A percentile compares a stretch with the other conserved stretches of the same genome.
phyloP scores from a whole-genome alignment of 2,888 invertebrate species.

The Caenorhabditis sp. region DNA sequence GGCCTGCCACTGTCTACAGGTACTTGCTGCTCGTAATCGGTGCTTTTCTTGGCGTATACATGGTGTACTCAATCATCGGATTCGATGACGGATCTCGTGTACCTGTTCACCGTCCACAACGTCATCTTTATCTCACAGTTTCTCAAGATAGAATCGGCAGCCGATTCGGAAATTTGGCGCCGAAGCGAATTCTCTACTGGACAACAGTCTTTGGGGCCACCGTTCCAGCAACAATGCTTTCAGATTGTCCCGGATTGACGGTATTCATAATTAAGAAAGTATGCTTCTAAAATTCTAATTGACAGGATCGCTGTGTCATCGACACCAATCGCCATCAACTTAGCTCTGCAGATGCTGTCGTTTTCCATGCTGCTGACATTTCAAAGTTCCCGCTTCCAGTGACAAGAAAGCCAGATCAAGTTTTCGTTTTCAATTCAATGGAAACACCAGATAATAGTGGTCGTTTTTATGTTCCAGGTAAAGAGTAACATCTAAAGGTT shows the following conservation, averaged over 20 bases:
- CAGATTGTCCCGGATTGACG: constrained; percentile 72
- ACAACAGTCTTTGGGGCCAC: constrained; percentile 75
- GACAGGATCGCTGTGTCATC: constrained; percentile 86
- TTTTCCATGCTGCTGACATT: constrained; percentile 85
- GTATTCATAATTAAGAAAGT: neutral
- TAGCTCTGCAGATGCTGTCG: constrained; percentile 87
- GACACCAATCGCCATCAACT: constrained; percentile 86
- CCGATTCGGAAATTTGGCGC: constrained; percentile 70
- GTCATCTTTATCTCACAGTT: constrained; percentile 76
- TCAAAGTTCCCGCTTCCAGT: constrained; percentile 49
- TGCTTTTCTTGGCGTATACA: constrained; percentile 65
- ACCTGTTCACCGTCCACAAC: constrained; percentile 60
- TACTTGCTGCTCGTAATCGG: constrained; percentile 51
- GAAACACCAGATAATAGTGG: constrained; percentile 71
- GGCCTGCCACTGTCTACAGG: constrained; percentile 71
- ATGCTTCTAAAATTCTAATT: neutral
- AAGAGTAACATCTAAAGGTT: neutral
- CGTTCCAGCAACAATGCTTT: constrained; percentile 17
- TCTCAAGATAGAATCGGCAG: constrained; percentile 71
- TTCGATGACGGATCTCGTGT: constrained; percentile 70
- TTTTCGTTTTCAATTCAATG: constrained; percentile 67
- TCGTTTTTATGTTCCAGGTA: constrained; percentile 41
- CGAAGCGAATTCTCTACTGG: constrained; percentile 79
- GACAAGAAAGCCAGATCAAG: constrained; percentile 40
- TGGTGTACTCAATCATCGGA: constrained; percentile 70